These are phyloP conservation scores for Megaceryle alcyon DNA, from an alignment of 2,797 vertebrate species.

Conservation along the genomic window DNA sequence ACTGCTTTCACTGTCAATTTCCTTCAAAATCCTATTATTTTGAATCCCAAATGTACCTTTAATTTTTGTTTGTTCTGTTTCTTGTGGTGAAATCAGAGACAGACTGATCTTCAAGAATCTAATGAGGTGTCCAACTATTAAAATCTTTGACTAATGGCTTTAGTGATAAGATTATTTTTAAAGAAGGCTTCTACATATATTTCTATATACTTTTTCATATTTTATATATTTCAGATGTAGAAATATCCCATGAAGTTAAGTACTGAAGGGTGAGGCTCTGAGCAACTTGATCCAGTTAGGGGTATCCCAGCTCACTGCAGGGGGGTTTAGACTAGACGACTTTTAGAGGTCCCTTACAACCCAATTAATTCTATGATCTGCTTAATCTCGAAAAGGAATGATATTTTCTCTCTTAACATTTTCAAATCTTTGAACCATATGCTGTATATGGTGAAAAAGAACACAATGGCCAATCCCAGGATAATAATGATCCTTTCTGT, in stretches of 20 bases:
- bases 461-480: not conserved
- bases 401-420: not conserved
- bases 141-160: not conserved
- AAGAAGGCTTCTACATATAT: not conserved
- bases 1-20: not conserved
- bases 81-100: not conserved
- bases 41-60: slow-evolving; percentile 9
- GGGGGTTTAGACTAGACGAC: too few species aligned
- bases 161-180: not conserved
- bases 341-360: too few species aligned
- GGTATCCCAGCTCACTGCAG: too few species aligned
- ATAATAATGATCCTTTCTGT: not conserved
- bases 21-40: slow-evolving; percentile 36
- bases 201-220: not conserved
- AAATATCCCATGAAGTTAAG: not conserved
- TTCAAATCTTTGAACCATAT: not conserved
- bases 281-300: too few species aligned
- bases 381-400: not conserved
- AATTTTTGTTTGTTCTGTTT: slow-evolving; percentile 14
- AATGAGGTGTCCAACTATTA: not conserved
- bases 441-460: not conserved
- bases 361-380: not conserved
- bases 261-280: not conserved
- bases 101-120: not conserved
- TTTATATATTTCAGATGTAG: not conserved